phyloP scores from a whole-genome alignment of 2,797 vertebrate genomes.

The Novumbra hubbsi region DNA sequence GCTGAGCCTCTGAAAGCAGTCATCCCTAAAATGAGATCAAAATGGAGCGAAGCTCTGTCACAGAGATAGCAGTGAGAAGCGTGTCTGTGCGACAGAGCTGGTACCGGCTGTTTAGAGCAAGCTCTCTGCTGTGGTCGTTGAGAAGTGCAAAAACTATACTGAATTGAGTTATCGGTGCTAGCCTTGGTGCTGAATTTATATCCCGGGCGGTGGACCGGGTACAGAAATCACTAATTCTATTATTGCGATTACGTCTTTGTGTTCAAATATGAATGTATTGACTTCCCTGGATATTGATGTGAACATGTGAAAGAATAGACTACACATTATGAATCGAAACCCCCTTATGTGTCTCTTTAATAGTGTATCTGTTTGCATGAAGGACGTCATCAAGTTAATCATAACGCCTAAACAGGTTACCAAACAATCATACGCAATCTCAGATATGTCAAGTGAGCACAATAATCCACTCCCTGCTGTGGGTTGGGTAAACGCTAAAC shows the following conservation, averaged over 20 bases:
- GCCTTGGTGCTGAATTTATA: constrained; percentile 24
- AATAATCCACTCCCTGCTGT: background rate
- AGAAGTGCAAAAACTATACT: background rate
- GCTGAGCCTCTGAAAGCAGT: constrained; percentile 7
- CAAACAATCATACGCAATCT: constrained; percentile 3
- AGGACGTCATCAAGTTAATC: constrained; percentile 1
- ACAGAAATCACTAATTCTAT: background rate
- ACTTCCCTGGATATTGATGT: background rate
- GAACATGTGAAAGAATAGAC: background rate
- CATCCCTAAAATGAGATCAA: constrained; percentile 31
- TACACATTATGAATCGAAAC: background rate
- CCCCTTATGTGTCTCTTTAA: background rate
- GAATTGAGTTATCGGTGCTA: background rate
- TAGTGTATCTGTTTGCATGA: background rate
- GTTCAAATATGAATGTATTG: background rate
- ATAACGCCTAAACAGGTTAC: background rate
- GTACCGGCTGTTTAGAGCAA: background rate
- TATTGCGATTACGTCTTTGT: background rate
- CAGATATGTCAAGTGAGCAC: constrained; percentile 7
- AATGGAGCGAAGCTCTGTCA: constrained; percentile 15
- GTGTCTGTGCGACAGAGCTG: constrained; percentile 4
- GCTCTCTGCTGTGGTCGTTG: background rate
- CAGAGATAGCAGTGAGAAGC: background rate
- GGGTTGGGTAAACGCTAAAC: background rate
- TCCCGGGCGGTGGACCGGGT: background rate